These are phyloP conservation scores for Hirtodrosophila alboralis DNA, from an alignment of 2,888 invertebrate species.

Conservation along the genomic window DNA sequence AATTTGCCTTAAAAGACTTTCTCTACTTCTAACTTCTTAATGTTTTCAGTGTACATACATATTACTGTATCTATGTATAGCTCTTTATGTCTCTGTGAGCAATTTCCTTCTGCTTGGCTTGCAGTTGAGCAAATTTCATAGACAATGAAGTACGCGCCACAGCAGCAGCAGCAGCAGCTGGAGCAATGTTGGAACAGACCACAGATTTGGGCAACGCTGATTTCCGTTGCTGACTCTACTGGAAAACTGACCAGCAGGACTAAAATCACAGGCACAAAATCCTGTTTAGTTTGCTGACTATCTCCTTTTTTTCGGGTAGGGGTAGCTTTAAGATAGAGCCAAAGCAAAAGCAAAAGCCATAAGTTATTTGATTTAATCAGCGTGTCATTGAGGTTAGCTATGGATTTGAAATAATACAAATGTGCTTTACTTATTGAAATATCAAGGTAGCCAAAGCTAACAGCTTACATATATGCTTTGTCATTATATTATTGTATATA, in stretches of 20 bases:
- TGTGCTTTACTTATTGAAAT: slow-evolving; percentile 9
- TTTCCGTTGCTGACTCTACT: slow-evolving; percentile 53
- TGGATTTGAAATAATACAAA: slow-evolving; percentile 60
- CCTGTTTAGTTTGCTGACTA: slow-evolving; percentile 41
- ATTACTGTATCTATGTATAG: slow-evolving; percentile 4
- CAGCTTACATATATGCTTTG: background rate
- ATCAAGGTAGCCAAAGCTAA: background rate
- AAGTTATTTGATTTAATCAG: slow-evolving; percentile 80
- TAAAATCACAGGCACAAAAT: slow-evolving; percentile 18
- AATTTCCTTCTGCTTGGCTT: slow-evolving; percentile 80
- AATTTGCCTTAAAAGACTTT: too few species aligned
- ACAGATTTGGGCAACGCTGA: slow-evolving; percentile 76
- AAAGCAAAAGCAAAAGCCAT: slow-evolving; percentile 65
- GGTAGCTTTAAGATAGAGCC: slow-evolving; percentile 35
- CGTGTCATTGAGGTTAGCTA: slow-evolving; percentile 63
- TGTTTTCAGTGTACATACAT: slow-evolving; percentile 2
- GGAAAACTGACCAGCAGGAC: slow-evolving; percentile 42
- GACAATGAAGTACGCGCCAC: slow-evolving; percentile 70
- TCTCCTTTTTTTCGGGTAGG: slow-evolving; percentile 13
- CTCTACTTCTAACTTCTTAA: too few species aligned
- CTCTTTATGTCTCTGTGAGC: slow-evolving; percentile 42
- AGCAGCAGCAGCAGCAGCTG: slow-evolving; percentile 27
- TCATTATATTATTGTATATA: slow-evolving; percentile 6
- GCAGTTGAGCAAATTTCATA: slow-evolving; percentile 78
- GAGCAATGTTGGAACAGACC: slow-evolving; percentile 36